Percentiles rank a stretch among this genome's conserved stretches.
phyloP scores from a whole-genome alignment of 2,797 vertebrate genomes.

The Avahi laniger region DNA sequence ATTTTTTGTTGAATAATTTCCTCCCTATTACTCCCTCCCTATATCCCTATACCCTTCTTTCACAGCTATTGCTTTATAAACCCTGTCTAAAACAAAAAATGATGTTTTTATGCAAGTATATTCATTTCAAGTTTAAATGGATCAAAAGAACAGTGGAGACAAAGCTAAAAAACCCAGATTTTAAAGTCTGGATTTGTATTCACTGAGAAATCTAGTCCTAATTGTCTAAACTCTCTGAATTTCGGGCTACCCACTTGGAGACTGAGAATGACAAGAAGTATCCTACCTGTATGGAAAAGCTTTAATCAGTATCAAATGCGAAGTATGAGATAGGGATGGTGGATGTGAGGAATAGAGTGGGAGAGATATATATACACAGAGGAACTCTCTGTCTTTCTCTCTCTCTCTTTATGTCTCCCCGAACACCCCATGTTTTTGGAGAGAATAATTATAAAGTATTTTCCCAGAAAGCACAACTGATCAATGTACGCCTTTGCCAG shows the following conservation, averaged over 20 bases:
- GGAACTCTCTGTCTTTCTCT: background rate
- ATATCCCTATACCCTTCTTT: background rate
- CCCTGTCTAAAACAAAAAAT: background rate
- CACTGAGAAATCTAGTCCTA: background rate
- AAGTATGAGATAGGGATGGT: background rate
- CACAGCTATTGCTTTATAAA: background rate
- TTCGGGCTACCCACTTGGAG: background rate
- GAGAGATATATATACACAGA: background rate
- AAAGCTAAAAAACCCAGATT: background rate
- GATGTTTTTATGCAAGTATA: background rate
- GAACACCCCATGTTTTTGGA: background rate
- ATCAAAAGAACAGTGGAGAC: background rate
- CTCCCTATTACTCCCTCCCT: background rate
- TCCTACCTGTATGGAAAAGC: background rate
- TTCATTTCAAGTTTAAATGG: background rate
- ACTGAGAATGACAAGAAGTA: background rate
- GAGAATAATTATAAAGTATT: background rate
- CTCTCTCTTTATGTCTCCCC: background rate
- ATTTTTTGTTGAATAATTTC: background rate
- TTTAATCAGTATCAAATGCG: background rate
- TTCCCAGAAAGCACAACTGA: background rate
- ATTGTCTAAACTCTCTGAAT: background rate
- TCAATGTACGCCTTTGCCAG: background rate
- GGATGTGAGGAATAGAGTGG: background rate
- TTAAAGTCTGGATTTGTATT: background rate